Percentiles rank a stretch among this genome's conserved stretches.
Conservation (phyloP, 2,113 vertebrate genomes). For the Planiliza haematocheilus region DNA sequence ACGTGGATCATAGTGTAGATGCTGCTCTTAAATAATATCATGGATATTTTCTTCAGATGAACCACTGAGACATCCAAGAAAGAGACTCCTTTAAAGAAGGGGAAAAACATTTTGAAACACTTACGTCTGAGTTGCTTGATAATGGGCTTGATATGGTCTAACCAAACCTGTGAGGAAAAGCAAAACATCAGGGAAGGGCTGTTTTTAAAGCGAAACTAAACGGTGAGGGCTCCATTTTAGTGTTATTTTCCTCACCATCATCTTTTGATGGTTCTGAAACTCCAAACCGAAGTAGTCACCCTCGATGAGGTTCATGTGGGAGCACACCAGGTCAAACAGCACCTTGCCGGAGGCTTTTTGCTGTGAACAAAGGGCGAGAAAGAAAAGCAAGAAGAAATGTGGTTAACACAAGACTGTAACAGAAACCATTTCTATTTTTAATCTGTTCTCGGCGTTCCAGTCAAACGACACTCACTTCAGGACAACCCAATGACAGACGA, state of each 20-base stretch:
- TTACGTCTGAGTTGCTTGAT: constrained; percentile 97
- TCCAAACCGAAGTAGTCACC: constrained; percentile 98
- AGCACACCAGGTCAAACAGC: constrained; percentile 93
- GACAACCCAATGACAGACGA: constrained; percentile 4
- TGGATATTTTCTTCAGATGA: background rate
- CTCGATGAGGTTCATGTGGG: constrained; percentile 96
- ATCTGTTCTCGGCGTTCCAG: constrained; percentile 7
- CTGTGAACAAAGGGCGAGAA: constrained; percentile 80
- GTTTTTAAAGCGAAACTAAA: background rate
- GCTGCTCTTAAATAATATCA: background rate
- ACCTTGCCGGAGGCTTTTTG: constrained; percentile 94
- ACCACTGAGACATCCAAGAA: background rate
- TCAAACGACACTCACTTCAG: constrained; percentile 3
- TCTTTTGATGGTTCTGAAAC: constrained; percentile 94
- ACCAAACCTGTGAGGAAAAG: constrained; percentile 89
- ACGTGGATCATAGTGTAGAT: background rate
- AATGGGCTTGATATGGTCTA: constrained; percentile 96
- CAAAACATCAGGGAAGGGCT: background rate
- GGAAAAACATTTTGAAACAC: constrained; percentile 70
- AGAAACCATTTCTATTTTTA: constrained; percentile 7
- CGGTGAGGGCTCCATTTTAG: background rate
- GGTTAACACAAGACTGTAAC: constrained; percentile 26
- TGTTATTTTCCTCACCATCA: constrained; percentile 86
- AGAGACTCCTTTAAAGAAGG: too few relatives aligned
- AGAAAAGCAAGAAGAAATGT: background rate